phyloP scores from a whole-genome alignment of 2,113 vertebrate species.

The Corynorhinus townsendii region DNA sequence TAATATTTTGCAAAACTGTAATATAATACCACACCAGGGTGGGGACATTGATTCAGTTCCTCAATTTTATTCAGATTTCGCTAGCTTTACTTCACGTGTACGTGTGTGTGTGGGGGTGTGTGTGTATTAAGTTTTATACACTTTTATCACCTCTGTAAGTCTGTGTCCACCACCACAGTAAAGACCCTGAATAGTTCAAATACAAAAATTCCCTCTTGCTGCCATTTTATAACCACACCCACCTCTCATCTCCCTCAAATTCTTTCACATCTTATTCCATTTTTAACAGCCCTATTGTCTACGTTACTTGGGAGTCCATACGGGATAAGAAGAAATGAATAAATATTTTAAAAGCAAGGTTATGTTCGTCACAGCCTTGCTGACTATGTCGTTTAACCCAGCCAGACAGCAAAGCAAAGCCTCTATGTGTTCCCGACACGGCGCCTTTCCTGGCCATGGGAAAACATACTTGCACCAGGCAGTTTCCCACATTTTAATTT shows the following conservation, averaged over 20 bases:
- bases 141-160: not conserved
- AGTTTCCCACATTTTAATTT: not conserved
- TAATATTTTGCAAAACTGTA: not conserved
- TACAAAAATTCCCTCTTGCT: not conserved
- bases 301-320: not conserved
- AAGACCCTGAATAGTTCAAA: not conserved
- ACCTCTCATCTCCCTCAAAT: not conserved
- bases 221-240: not conserved
- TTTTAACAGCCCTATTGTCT: not conserved
- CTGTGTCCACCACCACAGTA: not conserved
- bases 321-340: not conserved
- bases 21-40: not conserved
- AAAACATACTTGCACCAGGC: not conserved
- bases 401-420: not conserved
- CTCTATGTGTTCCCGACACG: not conserved
- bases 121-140: not conserved
- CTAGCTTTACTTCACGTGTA: not conserved
- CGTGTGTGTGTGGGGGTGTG: not conserved
- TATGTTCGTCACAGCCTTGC: not conserved
- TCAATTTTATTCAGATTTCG: not conserved
- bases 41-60: not conserved
- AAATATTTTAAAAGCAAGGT: not conserved
- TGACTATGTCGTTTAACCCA: not conserved
- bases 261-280: not conserved
- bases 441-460: not conserved